These are phyloP conservation scores for Microplitis mediator DNA, from an alignment of 1,140 invertebrate genomes.

Conservation along the genomic window DNA sequence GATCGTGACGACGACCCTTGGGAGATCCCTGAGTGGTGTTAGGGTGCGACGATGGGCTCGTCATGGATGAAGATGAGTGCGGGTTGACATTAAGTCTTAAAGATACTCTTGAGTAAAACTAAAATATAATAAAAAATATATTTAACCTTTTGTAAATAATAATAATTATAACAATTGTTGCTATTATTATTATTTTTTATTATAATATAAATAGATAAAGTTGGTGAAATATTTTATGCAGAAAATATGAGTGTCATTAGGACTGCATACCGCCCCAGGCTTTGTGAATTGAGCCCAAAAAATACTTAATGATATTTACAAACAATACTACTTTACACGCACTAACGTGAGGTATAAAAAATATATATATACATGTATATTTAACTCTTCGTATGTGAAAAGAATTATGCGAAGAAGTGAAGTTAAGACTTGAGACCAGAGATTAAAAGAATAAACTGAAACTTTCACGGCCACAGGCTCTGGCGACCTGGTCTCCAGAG, in stretches of 20 bases:
- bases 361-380: neutral
- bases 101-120: neutral
- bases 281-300: neutral
- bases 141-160: neutral
- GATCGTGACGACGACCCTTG: slow-evolving; percentile 22
- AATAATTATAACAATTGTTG: neutral
- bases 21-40: slow-evolving; percentile 29
- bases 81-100: slow-evolving; percentile 14
- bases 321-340: neutral
- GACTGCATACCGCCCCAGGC: slow-evolving; percentile 25
- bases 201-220: too few species aligned
- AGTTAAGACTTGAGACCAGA: neutral
- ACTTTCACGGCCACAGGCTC: slow-evolving; percentile 56
- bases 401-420: neutral
- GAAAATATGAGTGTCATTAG: slow-evolving; percentile 22
- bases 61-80: slow-evolving; percentile 24
- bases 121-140: neutral
- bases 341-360: neutral
- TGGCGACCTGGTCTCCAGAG: slow-evolving; percentile 40
- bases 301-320: slow-evolving; percentile 6
- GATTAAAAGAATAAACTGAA: slow-evolving; percentile 23
- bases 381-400: neutral
- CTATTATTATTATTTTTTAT: neutral
- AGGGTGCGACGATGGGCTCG: slow-evolving; percentile 30
- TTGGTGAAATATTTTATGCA: too few species aligned